These are phyloP conservation scores for Holacanthus passer DNA, from an alignment of 2,113 vertebrate species.

Conservation along the genomic window DNA sequence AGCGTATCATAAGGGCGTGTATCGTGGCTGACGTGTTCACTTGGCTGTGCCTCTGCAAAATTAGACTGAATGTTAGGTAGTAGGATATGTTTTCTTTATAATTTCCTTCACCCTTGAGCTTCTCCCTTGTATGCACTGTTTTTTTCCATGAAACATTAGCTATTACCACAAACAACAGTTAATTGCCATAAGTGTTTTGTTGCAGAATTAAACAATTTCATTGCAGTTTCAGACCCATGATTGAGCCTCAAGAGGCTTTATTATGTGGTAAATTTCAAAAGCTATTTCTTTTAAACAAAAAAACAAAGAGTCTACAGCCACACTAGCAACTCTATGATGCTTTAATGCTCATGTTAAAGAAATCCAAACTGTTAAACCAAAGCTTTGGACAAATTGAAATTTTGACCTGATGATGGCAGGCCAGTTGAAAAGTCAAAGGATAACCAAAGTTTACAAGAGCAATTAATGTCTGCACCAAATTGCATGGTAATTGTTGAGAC, in stretches of 20 bases:
- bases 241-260: conserved; percentile 1
- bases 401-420: neutral
- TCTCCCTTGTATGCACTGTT: neutral
- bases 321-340: neutral
- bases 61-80: conserved; percentile 12
- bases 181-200: conserved; percentile 3
- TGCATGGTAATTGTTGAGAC: neutral
- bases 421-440: neutral
- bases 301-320: neutral
- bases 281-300: neutral
- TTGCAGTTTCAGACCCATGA: neutral
- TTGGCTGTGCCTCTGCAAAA: conserved; percentile 20
- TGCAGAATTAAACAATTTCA: neutral
- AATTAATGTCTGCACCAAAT: neutral
- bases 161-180: neutral
- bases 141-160: neutral
- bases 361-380: neutral
- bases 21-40: conserved; percentile 18
- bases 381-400: neutral
- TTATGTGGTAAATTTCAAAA: neutral
- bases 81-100: neutral
- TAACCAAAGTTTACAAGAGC: neutral
- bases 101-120: neutral
- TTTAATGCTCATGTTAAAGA: neutral
- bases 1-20: conserved; percentile 62